A percentile compares a stretch with the other conserved stretches of the same genome.
phyloP scores from a whole-genome alignment of 2,797 vertebrate genomes.

The Cottoperca gobio region DNA sequence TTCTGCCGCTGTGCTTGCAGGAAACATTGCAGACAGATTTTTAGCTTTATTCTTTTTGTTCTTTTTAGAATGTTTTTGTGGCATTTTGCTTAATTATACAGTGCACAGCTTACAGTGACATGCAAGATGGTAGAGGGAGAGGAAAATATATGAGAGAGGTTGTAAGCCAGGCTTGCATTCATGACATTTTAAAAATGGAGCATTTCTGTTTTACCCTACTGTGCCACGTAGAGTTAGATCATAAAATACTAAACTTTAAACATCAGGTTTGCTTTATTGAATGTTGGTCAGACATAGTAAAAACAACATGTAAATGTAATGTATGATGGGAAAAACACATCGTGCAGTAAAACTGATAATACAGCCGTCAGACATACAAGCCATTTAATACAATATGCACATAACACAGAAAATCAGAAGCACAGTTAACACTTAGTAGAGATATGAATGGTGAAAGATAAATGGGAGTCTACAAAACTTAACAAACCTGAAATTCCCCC shows the following conservation, averaged over 20 bases:
- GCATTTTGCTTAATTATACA: constrained; percentile 68
- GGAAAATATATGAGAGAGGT: constrained; percentile 50
- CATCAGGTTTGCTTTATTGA: constrained; percentile 12
- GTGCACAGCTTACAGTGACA: constrained; percentile 54
- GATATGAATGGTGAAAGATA: too few relatives aligned
- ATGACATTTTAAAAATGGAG: constrained; percentile 41
- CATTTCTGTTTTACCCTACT: constrained; percentile 20
- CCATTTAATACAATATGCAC: neutral
- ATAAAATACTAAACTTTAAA: constrained; percentile 33
- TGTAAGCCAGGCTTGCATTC: constrained; percentile 47
- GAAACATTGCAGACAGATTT: constrained; percentile 34
- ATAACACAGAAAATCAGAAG: constrained; percentile 4
- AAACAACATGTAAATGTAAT: constrained; percentile 6
- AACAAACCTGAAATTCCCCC: neutral
- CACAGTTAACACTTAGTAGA: neutral
- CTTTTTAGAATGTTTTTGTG: constrained; percentile 55
- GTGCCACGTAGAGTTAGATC: constrained; percentile 36
- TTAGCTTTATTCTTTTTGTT: constrained; percentile 32
- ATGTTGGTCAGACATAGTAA: constrained; percentile 2
- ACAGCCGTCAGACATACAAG: neutral
- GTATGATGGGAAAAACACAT: neutral
- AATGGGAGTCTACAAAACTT: neutral
- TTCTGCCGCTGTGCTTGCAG: constrained; percentile 43
- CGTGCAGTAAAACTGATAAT: neutral
- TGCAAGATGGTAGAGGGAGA: constrained; percentile 51